These are phyloP conservation scores for Progne subis DNA, from an alignment of 2,113 vertebrate species.

Conservation along the genomic window DNA sequence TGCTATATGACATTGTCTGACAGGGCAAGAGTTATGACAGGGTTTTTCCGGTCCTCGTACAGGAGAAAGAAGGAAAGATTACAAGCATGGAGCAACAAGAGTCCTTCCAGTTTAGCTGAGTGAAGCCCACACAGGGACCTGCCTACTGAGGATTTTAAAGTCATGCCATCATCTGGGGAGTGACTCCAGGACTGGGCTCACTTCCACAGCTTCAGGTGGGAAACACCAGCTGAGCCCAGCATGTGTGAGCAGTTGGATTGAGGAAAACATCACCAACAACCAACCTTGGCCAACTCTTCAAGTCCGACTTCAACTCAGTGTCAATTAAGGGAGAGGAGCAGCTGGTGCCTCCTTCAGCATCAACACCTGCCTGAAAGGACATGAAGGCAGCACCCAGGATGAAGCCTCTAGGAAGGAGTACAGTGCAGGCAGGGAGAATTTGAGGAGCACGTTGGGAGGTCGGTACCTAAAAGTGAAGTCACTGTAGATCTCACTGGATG, in stretches of 20 bases:
- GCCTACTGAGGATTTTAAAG: background rate
- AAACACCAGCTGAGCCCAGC: background rate
- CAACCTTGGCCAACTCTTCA: background rate
- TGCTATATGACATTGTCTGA: background rate
- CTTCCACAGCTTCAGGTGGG: background rate
- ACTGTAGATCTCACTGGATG: background rate
- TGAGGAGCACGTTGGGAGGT: fast-evolving
- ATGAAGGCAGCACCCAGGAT: background rate
- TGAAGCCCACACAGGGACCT: background rate
- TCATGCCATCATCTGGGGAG: background rate
- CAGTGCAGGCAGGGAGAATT: background rate
- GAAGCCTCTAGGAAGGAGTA: background rate
- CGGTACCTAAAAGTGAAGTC: background rate
- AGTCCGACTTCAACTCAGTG: background rate
- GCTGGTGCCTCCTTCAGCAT: background rate
- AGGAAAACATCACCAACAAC: background rate
- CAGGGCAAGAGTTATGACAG: background rate
- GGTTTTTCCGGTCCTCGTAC: background rate
- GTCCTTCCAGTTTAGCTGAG: background rate
- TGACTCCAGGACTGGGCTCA: background rate
- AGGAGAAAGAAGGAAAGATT: background rate
- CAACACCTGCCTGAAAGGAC: fast-evolving
- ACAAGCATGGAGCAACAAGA: background rate
- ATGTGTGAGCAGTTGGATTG: fast-evolving
- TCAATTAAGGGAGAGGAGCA: background rate